These are phyloP conservation scores for Caenorhabditis macrosperma DNA, from an alignment of 2,888 invertebrate species.

Conservation along the genomic window DNA sequence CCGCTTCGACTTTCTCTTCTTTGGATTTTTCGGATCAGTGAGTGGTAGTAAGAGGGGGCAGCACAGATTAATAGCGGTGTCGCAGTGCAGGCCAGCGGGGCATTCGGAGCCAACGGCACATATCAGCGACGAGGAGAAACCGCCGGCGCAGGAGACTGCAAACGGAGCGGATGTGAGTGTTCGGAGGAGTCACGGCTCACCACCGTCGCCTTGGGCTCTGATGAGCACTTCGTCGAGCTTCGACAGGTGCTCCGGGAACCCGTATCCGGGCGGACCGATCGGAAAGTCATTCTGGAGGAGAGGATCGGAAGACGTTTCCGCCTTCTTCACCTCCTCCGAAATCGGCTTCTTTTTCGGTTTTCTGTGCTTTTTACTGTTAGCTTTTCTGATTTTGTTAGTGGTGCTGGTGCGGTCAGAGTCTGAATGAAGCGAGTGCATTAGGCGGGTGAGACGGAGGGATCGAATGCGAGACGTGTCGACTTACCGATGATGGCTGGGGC, in stretches of 20 bases:
- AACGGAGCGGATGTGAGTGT: not conserved
- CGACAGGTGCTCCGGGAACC: constrained; percentile 72
- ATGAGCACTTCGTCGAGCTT: constrained; percentile 73
- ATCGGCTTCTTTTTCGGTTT: constrained; percentile 34
- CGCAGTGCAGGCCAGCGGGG: constrained; percentile 77
- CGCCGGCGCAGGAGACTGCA: constrained; percentile 73
- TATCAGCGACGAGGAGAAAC: constrained; percentile 68
- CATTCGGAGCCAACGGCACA: constrained; percentile 70
- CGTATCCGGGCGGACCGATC: constrained; percentile 72
- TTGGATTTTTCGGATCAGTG: constrained; percentile 66
- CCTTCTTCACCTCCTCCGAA: constrained; percentile 1
- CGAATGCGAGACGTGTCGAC: constrained; percentile 13
- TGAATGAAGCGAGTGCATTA: constrained; percentile 13
- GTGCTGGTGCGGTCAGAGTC: constrained; percentile 32
- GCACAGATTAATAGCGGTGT: constrained; percentile 69
- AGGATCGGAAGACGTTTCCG: constrained; percentile 6
- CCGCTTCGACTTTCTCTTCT: constrained; percentile 34
- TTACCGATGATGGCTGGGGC: constrained; percentile 63
- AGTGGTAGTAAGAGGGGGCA: constrained; percentile 78
- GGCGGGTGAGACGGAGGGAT: not conserved
- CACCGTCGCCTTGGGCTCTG: constrained; percentile 75
- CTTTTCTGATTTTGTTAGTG: constrained; percentile 37
- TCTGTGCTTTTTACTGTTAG: constrained; percentile 38
- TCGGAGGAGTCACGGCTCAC: constrained; percentile 51
- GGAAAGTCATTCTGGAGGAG: constrained; percentile 71